These are phyloP conservation scores for Bimastos eiseni DNA, from an alignment of 2,888 invertebrate genomes.

Conservation along the genomic window DNA sequence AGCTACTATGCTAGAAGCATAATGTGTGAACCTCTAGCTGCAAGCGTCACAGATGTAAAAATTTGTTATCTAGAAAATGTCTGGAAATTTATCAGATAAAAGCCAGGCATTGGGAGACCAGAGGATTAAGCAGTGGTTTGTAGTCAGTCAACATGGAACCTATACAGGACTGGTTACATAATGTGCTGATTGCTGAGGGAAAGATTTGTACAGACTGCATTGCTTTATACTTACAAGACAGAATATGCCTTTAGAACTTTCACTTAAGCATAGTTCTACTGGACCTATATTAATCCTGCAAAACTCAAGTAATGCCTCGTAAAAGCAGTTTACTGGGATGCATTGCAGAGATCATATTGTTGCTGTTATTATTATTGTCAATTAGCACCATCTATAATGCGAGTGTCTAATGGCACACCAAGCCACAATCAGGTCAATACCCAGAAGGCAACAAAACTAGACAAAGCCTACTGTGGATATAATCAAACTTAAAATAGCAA, in stretches of 20 bases:
- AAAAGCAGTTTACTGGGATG: background rate
- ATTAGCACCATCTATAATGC: background rate
- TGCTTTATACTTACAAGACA: background rate
- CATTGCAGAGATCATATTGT: background rate
- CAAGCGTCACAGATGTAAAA: background rate
- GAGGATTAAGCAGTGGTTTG: slow-evolving; percentile 13
- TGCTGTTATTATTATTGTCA: background rate
- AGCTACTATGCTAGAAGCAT: background rate
- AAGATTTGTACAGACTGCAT: background rate
- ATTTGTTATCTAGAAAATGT: background rate
- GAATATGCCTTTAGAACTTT: background rate
- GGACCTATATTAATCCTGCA: background rate
- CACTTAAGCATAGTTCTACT: background rate
- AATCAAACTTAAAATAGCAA: background rate
- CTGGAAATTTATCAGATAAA: slow-evolving; percentile 13
- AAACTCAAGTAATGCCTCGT: background rate
- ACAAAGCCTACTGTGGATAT: background rate
- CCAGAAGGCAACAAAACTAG: background rate
- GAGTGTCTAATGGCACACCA: background rate
- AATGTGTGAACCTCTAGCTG: background rate
- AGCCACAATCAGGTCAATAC: background rate
- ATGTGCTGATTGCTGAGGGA: background rate
- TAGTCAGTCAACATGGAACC: background rate
- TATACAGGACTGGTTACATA: background rate
- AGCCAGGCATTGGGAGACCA: background rate